phyloP scores from a whole-genome alignment of 2,113 vertebrate genomes.

The Abramis brama region DNA sequence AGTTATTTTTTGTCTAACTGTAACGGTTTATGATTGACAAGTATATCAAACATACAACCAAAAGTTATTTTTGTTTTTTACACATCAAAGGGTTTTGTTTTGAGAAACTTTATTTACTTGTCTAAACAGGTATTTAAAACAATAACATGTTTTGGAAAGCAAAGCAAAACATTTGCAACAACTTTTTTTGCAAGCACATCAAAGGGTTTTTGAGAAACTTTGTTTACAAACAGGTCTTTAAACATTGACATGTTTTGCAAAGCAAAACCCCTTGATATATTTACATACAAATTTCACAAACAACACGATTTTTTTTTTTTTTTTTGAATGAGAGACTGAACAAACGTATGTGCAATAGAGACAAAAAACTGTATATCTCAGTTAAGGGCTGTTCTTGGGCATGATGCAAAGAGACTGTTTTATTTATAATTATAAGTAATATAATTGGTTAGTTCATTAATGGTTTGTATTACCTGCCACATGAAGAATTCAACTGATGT shows the following conservation, averaged over 20 bases:
- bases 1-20: neutral
- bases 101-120: neutral
- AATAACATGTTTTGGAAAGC: neutral
- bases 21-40: neutral
- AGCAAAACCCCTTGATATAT: neutral
- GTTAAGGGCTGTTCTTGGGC: neutral
- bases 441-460: neutral
- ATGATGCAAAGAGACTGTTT: no score
- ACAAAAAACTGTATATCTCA: neutral
- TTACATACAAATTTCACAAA: neutral
- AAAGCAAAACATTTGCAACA: neutral
- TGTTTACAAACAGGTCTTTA: neutral
- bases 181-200: neutral
- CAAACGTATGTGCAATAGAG: neutral
- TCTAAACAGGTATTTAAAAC: neutral
- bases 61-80: neutral
- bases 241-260: neutral
- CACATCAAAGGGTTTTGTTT: neutral
- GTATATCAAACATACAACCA: neutral
- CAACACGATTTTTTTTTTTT: no score
- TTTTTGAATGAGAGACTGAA: neutral
- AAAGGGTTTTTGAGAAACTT: neutral
- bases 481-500: neutral
- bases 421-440: neutral
- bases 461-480: neutral